Percentiles rank a stretch among this genome's conserved stretches.
Conservation (phyloP, 1,140 invertebrate genomes). For the Drosophila yakuba region DNA sequence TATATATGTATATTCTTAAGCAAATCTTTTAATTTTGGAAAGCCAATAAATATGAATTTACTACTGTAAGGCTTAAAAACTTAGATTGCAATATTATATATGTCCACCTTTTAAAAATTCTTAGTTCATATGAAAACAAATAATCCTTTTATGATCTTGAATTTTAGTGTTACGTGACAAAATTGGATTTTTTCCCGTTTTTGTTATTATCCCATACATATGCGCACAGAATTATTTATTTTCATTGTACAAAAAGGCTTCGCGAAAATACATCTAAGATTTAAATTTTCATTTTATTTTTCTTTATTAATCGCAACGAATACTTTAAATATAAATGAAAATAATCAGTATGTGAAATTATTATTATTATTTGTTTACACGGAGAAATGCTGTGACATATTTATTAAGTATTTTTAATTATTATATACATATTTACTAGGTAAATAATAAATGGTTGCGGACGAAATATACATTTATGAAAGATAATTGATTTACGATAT, state of each 20-base stretch:
- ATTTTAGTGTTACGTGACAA: no score
- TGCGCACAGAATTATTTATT: no score
- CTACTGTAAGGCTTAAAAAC: no score
- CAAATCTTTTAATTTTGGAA: not conserved
- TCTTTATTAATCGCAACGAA: no score
- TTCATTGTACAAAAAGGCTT: no score
- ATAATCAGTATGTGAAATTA: not conserved
- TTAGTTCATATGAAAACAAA: not conserved
- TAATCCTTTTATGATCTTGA: not conserved
- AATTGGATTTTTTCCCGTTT: no score
- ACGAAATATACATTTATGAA: slow-evolving; percentile 15
- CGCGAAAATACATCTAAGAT: no score
- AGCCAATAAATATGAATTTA: not conserved
- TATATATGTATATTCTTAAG: slow-evolving; percentile 3
- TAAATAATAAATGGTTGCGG: slow-evolving; percentile 6
- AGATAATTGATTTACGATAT: slow-evolving; percentile 4
- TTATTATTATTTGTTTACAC: not conserved
- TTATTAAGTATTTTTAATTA: slow-evolving; percentile 3
- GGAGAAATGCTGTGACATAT: no score
- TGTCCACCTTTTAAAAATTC: not conserved
- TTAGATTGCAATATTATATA: not conserved
- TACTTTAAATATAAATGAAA: no score
- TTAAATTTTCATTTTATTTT: no score
- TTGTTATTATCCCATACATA: no score
- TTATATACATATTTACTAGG: slow-evolving; percentile 9